Percentiles rank a stretch among this genome's conserved stretches.
These are phyloP conservation scores for Chamaea fasciata DNA, from an alignment of 2,113 vertebrate species.

Conservation along the genomic window DNA sequence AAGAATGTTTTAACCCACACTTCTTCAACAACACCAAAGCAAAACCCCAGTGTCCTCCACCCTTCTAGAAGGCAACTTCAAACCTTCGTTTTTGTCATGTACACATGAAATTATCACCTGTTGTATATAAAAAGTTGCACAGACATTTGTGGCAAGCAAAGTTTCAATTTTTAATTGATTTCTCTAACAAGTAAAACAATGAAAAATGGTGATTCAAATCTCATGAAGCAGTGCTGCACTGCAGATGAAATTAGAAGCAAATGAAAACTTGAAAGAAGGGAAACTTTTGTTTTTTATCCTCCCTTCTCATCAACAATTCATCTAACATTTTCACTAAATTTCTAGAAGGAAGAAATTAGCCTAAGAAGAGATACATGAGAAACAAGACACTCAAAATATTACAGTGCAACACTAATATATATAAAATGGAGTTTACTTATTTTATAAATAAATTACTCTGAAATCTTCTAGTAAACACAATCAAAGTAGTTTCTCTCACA, in stretches of 20 bases:
- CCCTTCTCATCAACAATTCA: neutral
- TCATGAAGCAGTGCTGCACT: neutral
- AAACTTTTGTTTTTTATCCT: neutral
- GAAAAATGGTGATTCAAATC: neutral
- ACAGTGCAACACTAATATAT: neutral
- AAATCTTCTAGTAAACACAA: neutral
- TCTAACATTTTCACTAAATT: neutral
- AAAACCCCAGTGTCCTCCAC: neutral
- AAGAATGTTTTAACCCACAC: neutral
- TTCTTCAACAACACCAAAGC: neutral
- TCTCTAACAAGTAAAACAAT: neutral
- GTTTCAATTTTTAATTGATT: neutral
- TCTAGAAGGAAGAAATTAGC: neutral
- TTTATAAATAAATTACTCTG: neutral
- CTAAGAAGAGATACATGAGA: neutral
- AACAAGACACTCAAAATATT: neutral
- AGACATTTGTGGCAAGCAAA: neutral
- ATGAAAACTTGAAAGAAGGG: neutral
- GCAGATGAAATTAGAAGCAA: neutral
- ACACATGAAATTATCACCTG: neutral
- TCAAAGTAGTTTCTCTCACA: neutral
- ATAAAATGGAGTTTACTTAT: neutral
- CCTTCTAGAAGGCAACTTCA: neutral
- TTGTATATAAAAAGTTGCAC: neutral
- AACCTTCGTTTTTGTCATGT: rapidly evolving